A percentile compares a stretch with the other conserved stretches of the same genome.
These are phyloP conservation scores for Tychaedon coryphoeus DNA, from an alignment of 2,113 vertebrate genomes.

Conservation along the genomic window DNA sequence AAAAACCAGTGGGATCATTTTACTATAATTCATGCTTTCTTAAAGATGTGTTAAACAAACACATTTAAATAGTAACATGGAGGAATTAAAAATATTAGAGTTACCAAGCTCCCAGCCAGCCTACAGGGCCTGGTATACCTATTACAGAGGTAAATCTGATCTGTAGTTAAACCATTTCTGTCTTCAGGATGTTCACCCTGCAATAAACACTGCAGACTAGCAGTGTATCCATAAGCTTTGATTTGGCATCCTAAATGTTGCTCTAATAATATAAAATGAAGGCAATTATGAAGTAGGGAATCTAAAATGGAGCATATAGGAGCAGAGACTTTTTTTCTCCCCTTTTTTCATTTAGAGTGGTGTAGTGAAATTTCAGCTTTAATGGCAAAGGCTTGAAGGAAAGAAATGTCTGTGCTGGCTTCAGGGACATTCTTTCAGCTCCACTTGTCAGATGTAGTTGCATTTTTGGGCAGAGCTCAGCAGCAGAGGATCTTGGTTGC, in stretches of 20 bases:
- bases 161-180: not conserved
- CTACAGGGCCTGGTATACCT: not conserved
- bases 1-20: not conserved
- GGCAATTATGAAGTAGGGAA: not conserved
- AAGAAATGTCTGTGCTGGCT: not conserved
- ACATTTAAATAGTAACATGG: not conserved
- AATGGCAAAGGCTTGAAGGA: not conserved
- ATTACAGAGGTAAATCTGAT: not conserved
- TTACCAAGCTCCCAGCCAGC: not conserved
- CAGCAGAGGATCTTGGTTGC: not conserved
- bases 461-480: not conserved
- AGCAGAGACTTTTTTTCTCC: rapidly evolving
- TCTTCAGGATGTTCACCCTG: not conserved
- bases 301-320: not conserved
- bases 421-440: not conserved
- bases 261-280: not conserved
- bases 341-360: not conserved
- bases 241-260: rapidly evolving
- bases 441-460: not conserved
- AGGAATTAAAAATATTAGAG: not conserved
- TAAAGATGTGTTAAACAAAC: not conserved
- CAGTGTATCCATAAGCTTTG: not conserved
- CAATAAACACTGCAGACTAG: not conserved
- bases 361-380: not conserved
- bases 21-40: not conserved